Conservation (phyloP, 2,113 vertebrate species). For the Australoheros scitulus region DNA sequence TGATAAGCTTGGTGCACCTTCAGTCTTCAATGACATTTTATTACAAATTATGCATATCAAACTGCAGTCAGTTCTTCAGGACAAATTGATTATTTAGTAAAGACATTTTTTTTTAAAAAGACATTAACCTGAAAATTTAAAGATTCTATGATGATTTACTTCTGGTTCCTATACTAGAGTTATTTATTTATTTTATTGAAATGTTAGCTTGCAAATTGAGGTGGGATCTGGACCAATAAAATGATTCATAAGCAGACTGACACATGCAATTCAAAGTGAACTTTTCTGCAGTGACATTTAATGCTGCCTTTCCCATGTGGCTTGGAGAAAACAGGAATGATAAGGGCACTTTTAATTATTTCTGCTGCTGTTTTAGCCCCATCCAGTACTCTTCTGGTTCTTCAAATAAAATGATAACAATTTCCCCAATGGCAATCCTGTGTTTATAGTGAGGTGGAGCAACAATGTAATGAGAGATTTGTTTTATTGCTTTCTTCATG, state of each 20-base stretch:
- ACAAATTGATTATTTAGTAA: neutral
- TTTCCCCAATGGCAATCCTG: constrained; percentile 49
- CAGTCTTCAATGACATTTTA: constrained; percentile 7
- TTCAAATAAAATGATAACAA: constrained; percentile 68
- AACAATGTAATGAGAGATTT: constrained; percentile 65
- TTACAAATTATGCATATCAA: neutral
- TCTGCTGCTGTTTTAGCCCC: constrained; percentile 11
- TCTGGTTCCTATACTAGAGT: neutral
- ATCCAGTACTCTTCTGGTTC: constrained; percentile 48
- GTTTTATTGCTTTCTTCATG: constrained; percentile 49
- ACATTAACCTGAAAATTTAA: neutral
- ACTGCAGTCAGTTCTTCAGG: neutral
- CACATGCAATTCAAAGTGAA: constrained; percentile 53
- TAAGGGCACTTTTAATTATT: constrained; percentile 75
- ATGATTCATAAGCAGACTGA: constrained; percentile 55
- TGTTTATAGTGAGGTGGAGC: constrained; percentile 44
- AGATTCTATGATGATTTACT: neutral
- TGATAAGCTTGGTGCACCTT: constrained; percentile 22
- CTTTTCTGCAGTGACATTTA: constrained; percentile 64
- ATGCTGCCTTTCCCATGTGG: constrained; percentile 36
- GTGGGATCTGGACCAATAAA: constrained; percentile 44
- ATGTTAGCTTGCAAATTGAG: constrained; percentile 32
- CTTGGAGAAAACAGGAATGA: constrained; percentile 51
- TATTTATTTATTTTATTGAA: constrained; percentile 17
- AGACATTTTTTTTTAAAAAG: neutral